Base-by-base conservation (phyloP, 2,797 vertebrate species). In the Perodicticus potto region DNA sequence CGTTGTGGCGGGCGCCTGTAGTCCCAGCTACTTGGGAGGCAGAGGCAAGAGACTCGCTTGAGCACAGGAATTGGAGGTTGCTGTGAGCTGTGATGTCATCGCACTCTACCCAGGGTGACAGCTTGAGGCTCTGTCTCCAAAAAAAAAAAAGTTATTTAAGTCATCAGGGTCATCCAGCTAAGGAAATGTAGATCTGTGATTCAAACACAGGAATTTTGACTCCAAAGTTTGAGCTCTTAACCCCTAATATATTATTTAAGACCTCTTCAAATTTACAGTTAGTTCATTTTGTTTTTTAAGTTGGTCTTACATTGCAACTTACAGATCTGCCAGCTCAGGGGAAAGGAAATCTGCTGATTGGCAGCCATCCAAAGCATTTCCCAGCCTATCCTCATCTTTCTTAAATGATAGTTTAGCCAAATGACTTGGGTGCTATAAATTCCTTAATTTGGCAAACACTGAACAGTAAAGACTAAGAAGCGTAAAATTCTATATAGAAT, bases 181-280 rank as follows among this genome's bases (percentile, higher is more conserved):
- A 43, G 34, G 40, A 97, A 67, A 81, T 55, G 45, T 65, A 57
- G 72, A 85, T 81, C n/a, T 53, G 82, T 27, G 16, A 55, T 85
- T 89, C 55, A 61, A 67, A 94, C 25, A 27, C 8, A 49, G 25
- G 59, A 91, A 53, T 37, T 82, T 34, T 89, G 53, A 77, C 29
- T 76, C 40, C 53, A 34, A 23, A 73, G 5, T 49, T 34, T 67
- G 67, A 85, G 22, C 40, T 45, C 7, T 91, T 29, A 72, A 85
- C 17, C 9, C 61, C 29, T n/a, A 57, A 11, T 37, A 55, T 23
- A 34, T 20, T 72, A 43, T 45, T 45, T 45, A 45, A 45, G 10
- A 45, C 34, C 25, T 76, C 7, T 53, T 29, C 34, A 34, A 77
- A 76, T 40, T 59, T 40, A 72, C 55, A 80, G 32, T 70, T 69